These are phyloP conservation scores for Buathra laborator DNA, from an alignment of 2,888 invertebrate genomes.

Conservation along the genomic window DNA sequence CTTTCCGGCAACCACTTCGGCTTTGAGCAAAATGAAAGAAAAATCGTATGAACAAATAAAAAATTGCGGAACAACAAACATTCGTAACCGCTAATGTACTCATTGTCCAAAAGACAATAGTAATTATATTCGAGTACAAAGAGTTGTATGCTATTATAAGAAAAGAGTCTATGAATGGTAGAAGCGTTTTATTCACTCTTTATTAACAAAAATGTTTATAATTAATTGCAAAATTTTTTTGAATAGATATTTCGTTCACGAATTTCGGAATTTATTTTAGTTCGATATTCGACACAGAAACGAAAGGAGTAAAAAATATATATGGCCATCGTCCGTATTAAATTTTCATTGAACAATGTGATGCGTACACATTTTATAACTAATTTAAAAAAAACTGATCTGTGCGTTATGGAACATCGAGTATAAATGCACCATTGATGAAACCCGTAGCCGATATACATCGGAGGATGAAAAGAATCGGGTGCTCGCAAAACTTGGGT, in stretches of 20 bases:
- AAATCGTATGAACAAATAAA: neutral
- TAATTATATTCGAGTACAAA: neutral
- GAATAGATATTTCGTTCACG: too few species aligned
- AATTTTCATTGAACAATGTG: too few species aligned
- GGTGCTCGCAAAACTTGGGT: neutral
- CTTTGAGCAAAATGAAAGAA: neutral
- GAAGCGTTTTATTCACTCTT: too few species aligned
- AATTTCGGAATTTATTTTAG: too few species aligned
- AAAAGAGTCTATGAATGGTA: neutral
- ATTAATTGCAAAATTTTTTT: too few species aligned
- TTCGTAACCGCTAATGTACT: neutral
- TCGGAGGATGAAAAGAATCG: conserved; percentile 26
- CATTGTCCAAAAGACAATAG: neutral
- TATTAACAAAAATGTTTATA: too few species aligned
- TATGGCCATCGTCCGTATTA: too few species aligned
- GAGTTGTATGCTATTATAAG: neutral
- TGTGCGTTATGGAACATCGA: neutral
- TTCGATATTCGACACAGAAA: too few species aligned
- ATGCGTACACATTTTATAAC: too few species aligned
- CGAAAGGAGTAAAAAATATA: too few species aligned
- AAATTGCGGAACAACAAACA: neutral
- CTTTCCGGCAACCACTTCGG: neutral
- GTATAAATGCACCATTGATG: conserved; percentile 6
- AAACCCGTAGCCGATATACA: neutral
- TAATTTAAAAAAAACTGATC: neutral